Percentiles rank a stretch among this genome's conserved stretches.
Conservation (phyloP, 2,113 vertebrate genomes). For the Colistium nudipinnis region DNA sequence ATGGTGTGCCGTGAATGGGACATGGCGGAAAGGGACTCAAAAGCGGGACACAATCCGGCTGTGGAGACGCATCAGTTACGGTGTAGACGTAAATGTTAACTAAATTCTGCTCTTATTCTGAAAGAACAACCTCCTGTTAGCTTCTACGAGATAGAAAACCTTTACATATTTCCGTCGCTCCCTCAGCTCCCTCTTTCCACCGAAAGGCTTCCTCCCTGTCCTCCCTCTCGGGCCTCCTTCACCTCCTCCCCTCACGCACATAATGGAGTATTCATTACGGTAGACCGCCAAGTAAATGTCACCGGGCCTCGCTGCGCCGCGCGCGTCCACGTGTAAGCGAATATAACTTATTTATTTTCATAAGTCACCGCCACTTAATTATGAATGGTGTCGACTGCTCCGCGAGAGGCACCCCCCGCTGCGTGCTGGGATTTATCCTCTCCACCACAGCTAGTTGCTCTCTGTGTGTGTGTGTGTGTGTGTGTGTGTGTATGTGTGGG, state of each 20-base stretch:
- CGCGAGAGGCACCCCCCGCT: slow-evolving; percentile 46
- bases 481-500: background rate
- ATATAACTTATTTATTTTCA: slow-evolving; percentile 79
- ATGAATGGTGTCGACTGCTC: slow-evolving; percentile 70
- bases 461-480: background rate
- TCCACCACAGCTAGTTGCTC: slow-evolving; percentile 1
- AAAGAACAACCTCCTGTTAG: no score
- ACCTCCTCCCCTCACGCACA: slow-evolving; percentile 23
- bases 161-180: background rate
- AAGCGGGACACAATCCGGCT: no score
- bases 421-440: slow-evolving; percentile 59
- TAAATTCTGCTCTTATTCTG: no score
- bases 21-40: no score
- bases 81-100: no score
- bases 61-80: no score
- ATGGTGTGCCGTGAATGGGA: no score
- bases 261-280: slow-evolving; percentile 67
- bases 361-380: slow-evolving; percentile 70
- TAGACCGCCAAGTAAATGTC: slow-evolving; percentile 71
- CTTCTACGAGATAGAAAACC: background rate
- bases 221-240: background rate
- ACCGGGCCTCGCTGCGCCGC: slow-evolving; percentile 44
- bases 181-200: slow-evolving; percentile 1
- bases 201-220: background rate
- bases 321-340: slow-evolving; percentile 54